Percentiles rank a stretch among this genome's conserved stretches.
Evolutionary conservation across 1,140 invertebrate species (phyloP).

Genomic region (Drosophila triauraria): DNA sequence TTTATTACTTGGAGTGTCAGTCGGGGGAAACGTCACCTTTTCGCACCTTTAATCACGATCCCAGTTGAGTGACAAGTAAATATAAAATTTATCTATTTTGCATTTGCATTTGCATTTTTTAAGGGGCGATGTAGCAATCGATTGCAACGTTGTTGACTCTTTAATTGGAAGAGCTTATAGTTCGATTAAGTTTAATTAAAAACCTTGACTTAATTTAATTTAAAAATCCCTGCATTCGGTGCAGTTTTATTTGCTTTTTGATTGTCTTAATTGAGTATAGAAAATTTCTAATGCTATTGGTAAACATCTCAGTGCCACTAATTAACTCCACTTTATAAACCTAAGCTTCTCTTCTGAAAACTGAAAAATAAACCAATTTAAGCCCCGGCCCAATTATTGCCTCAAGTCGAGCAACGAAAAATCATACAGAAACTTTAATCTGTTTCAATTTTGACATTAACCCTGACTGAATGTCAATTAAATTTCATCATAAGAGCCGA

Average conservation of each 20-base stretch:
- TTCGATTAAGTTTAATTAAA: not conserved
- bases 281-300: not conserved
- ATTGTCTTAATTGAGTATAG: not conserved
- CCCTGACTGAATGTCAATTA: slow-evolving; percentile 49
- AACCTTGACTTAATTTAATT: not conserved
- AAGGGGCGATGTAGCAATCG: slow-evolving; percentile 3
- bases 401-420: not conserved
- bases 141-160: not conserved
- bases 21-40: slow-evolving; percentile 60
- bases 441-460: slow-evolving; percentile 39
- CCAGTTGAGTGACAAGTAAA: slow-evolving; percentile 54
- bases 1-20: slow-evolving; percentile 30
- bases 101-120: slow-evolving; percentile 39
- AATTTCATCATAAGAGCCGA: slow-evolving; percentile 35
- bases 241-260: not conserved
- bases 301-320: not conserved
- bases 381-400: not conserved
- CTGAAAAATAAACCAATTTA: slow-evolving; percentile 2
- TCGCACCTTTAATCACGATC: slow-evolving; percentile 75
- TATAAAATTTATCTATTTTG: slow-evolving; percentile 42
- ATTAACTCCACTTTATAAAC: not conserved
- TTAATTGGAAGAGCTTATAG: slow-evolving; percentile 8
- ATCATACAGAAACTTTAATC: slow-evolving; percentile 12
- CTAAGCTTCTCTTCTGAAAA: slow-evolving; percentile 13
- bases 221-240: not conserved